Percentiles rank a stretch among this genome's conserved stretches.
These are phyloP conservation scores for Pentamera pediparva DNA, from an alignment of 53 echinoderm and acorn worm species.

Conservation along the genomic window DNA sequence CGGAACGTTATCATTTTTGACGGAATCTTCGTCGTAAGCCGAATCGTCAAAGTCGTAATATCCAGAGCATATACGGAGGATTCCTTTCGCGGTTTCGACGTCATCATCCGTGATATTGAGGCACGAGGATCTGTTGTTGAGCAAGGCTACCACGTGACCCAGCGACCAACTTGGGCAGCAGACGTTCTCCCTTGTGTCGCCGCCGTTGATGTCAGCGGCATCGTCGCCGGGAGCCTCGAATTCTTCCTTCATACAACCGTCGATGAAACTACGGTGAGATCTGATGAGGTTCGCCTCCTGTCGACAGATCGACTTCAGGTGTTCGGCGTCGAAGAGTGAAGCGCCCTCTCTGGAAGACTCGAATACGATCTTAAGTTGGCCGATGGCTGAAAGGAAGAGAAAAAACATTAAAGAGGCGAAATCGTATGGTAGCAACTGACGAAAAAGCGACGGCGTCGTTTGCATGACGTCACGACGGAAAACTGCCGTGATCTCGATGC, in stretches of 20 bases:
- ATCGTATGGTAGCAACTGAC: no score
- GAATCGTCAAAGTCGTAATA: conserved; percentile 41
- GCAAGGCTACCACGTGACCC: conserved; percentile 60
- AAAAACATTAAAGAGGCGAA: no score
- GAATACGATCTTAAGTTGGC: not conserved
- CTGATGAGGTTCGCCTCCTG: not conserved
- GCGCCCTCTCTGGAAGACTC: not conserved
- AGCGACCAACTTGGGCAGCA: conserved; percentile 61
- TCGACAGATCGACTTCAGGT: conserved; percentile 8
- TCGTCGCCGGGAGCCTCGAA: no score
- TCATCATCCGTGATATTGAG: conserved; percentile 47
- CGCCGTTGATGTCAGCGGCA: no score
- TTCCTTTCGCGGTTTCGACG: conserved; percentile 19
- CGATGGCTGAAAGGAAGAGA: not conserved
- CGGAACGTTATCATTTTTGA: conserved; percentile 43
- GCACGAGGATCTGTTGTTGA: conserved; percentile 56
- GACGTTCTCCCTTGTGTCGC: no score
- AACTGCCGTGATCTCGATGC: no score
- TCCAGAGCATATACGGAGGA: conserved; percentile 53
- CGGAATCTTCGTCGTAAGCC: not conserved
- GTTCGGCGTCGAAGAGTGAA: not conserved
- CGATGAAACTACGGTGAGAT: not conserved
- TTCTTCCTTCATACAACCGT: not conserved
- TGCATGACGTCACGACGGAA: no score
- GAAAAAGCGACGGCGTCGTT: no score